Evolutionary conservation across 2,888 invertebrate species (phyloP), one percentile per base, ranked within the genome.

Genomic region (Callyntrura guangdongensis): DNA sequence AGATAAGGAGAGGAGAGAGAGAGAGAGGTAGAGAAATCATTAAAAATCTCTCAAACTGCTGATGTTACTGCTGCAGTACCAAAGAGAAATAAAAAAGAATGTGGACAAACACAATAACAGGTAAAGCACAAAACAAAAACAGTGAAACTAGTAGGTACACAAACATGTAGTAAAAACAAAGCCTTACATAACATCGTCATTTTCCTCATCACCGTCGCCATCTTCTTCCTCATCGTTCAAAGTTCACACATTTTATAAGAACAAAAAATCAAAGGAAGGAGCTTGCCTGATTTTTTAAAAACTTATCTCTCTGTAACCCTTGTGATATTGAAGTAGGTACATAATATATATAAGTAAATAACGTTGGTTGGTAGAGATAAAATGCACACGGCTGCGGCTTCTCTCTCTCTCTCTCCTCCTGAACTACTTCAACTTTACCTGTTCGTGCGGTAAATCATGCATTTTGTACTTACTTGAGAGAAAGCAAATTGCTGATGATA

Each of bases 371-470:
- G 36, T 36, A 36, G 36, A 36, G 2, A 12, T 5, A 53, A 53
- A 53, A n/a, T n/a, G n/a, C n/a, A 53, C 53, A 53, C n/a, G n/a
- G n/a, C n/a, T n/a, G 53, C n/a, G 8, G 36, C 36, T 36, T 36
- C 36, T 36, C 36, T 36, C 36, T 53, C 59, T 59, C 14, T n/a
- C 59, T 59, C 14, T n/a, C 67, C 12, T 25, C 20, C 56, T 79
- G 79, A 79, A 79, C 79, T 77, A 14, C 36, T 79, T 79, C 79
- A 79, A 61, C 53, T 59, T 89, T 64, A 81, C 49, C 69, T 79
- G 85, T 90, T 90, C 90, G 90, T 90, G 90, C 90, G 79, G 90
- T 77, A 90, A 90, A 90, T 90, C 90, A 85, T 90, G 90, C 90
- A 90, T 69, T 90, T 90, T 86, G 56, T 77, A 69, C 83, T 72